These are phyloP conservation scores for Sebastes matsubarae DNA, from an alignment of 2,797 vertebrate genomes.

Conservation along the genomic window DNA sequence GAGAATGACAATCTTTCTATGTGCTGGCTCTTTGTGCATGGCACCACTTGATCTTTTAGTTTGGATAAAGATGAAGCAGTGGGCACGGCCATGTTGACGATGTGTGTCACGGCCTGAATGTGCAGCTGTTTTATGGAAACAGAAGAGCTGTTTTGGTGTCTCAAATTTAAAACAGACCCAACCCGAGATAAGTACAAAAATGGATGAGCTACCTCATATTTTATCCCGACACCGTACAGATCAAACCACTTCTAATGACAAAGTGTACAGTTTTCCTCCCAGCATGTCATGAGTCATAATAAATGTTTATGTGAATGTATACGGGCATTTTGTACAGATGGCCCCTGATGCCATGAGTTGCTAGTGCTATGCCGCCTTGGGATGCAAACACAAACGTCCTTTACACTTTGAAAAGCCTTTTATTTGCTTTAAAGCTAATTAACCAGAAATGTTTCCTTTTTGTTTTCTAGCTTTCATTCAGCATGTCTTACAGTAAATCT, in stretches of 20 bases:
- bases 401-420: slow-evolving; percentile 47
- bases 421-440: slow-evolving; percentile 54
- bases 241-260: slow-evolving; percentile 48
- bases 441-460: slow-evolving; percentile 38
- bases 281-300: slow-evolving; percentile 42
- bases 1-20: slow-evolving; percentile 60
- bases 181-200: slow-evolving; percentile 49
- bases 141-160: slow-evolving; percentile 18
- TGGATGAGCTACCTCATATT: slow-evolving; percentile 78
- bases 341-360: slow-evolving; percentile 36
- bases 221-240: slow-evolving; percentile 38
- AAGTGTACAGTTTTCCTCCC: slow-evolving; percentile 46
- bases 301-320: slow-evolving; percentile 65
- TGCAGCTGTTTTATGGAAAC: slow-evolving; percentile 36
- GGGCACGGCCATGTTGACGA: background rate
- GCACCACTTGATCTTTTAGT: slow-evolving; percentile 13
- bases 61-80: slow-evolving; percentile 3
- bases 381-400: slow-evolving; percentile 38
- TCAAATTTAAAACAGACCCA: slow-evolving; percentile 6
- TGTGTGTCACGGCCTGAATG: slow-evolving; percentile 33
- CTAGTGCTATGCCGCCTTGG: slow-evolving; percentile 50
- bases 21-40: slow-evolving; percentile 42
- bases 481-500: slow-evolving; percentile 62
- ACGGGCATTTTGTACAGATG: slow-evolving; percentile 41
- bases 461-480: slow-evolving; percentile 43